A percentile compares a stretch with the other conserved stretches of the same genome.
Conservation (phyloP, 2,797 vertebrate species). For the Danio kyathit region DNA sequence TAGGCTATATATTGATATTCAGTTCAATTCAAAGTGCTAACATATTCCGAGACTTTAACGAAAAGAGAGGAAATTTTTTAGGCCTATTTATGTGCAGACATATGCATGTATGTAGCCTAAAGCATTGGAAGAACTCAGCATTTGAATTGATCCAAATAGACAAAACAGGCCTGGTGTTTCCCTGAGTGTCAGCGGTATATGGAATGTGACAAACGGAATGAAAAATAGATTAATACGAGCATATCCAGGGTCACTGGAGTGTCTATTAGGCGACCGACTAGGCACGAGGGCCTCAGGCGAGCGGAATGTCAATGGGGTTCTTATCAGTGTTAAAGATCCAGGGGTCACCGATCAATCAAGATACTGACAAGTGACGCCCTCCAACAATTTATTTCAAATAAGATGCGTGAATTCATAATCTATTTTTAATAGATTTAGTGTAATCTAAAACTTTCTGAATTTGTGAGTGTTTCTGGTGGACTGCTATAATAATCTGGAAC, state of each 20-base stretch:
- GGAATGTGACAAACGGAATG: slow-evolving; percentile 63
- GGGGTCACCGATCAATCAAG: slow-evolving; percentile 78
- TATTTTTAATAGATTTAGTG: neutral
- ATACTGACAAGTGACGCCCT: slow-evolving; percentile 80
- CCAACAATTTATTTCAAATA: slow-evolving; percentile 67
- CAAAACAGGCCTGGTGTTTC: neutral
- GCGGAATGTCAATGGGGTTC: slow-evolving; percentile 72
- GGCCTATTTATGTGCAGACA: too few relatives aligned
- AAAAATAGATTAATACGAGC: slow-evolving; percentile 47
- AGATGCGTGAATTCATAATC: slow-evolving; percentile 9
- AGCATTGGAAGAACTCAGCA: neutral
- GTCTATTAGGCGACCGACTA: slow-evolving; percentile 56
- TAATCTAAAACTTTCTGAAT: neutral
- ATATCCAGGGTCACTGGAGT: slow-evolving; percentile 49
- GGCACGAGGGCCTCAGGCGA: slow-evolving; percentile 57
- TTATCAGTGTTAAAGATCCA: slow-evolving; percentile 78
- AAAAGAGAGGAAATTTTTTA: too few relatives aligned
- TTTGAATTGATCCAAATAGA: neutral
- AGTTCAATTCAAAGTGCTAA: too few relatives aligned
- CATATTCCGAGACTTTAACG: too few relatives aligned
- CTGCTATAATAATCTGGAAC: neutral
- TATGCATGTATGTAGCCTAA: neutral
- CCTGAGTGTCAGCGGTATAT: slow-evolving; percentile 15
- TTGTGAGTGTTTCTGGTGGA: neutral
- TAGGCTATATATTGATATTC: too few relatives aligned